These are phyloP conservation scores for Galaxias olidus DNA, from an alignment of 2,797 vertebrate species.

Conservation along the genomic window DNA sequence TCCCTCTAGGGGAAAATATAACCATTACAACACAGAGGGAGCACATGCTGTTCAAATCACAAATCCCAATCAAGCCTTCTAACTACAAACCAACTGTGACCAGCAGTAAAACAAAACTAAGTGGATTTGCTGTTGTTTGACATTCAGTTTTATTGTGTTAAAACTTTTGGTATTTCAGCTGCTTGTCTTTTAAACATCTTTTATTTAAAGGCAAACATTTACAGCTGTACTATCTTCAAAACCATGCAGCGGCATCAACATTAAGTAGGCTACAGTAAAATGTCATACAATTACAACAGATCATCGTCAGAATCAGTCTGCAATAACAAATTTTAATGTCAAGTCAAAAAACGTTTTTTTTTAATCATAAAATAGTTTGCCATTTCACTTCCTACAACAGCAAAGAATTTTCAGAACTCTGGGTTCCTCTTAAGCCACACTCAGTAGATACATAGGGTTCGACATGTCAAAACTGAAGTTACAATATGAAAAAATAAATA, in stretches of 20 bases:
- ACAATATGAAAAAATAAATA: conserved; percentile 63
- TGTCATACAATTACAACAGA: conserved; percentile 48
- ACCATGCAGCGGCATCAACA: conserved; percentile 71
- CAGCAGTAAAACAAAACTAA: no score
- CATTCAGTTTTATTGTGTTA: conserved; percentile 76
- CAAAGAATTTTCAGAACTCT: conserved; percentile 32
- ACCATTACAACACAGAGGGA: background rate
- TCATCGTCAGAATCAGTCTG: conserved; percentile 36
- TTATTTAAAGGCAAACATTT: conserved; percentile 67
- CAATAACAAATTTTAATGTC: conserved; percentile 33
- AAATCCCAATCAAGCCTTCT: no score
- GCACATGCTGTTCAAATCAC: no score
- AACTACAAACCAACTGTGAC: no score
- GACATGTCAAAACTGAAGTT: conserved; percentile 36
- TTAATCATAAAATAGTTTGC: conserved; percentile 26
- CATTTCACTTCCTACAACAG: conserved; percentile 35
- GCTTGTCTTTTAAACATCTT: conserved; percentile 53
- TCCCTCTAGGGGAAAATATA: conserved; percentile 1
- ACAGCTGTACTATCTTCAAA: conserved; percentile 61
- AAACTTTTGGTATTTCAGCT: conserved; percentile 76
- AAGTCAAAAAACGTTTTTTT: conserved; percentile 20
- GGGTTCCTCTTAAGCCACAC: conserved; percentile 17
- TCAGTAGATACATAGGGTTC: conserved; percentile 28
- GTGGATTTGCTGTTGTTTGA: conserved; percentile 42
- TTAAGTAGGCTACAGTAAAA: conserved; percentile 57